Base-by-base conservation (phyloP, 2,888 invertebrate species). In the Saturnia pavonia region DNA sequence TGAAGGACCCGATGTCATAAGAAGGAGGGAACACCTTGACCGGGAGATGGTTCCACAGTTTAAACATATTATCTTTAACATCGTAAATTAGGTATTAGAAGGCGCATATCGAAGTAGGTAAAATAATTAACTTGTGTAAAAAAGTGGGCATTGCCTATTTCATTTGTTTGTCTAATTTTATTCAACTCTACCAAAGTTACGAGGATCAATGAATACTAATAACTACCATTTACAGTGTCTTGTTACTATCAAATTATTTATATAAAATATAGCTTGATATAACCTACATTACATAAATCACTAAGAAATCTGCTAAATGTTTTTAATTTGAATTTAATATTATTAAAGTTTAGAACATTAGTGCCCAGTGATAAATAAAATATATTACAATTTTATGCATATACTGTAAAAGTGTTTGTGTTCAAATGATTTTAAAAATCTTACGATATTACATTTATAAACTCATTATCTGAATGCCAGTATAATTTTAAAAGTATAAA, bases 91-190 rank as follows among this genome's bases (percentile, higher is more conserved):
- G 25, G 11, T 27, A 12, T 9, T 27, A 60, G 54, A 22, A 54
- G 25, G 14, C 25, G 25, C 14, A 3, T 27, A 14, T 11, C 25
- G 19, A 60, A 1, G 22, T 54, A 54, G 19, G 3, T 25, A 27
- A 60, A 60, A 14, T 60, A 60, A 60, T 60, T 60, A 27, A 60
- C 57, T 27, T 54, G 2, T 60, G 16, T n/a, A 54, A 54, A 60
- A 22, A 14, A 27, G 19, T 25, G 27, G 14, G 14, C 14, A 60
- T 11, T 54, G 11, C 34, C 34, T 34, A 4, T 34, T 34, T 34
- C 6, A 34, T 27, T 27, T 27, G 7, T 60, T 60, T 60, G 14
- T 27, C 25, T 54, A 8, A 14, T 14, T 27, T 60, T 14, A 4
- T 14, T 60, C 4, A 60, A 25, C 25, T 1, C 2, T 0, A 57